Base-by-base conservation (phyloP, 2,888 invertebrate species). In the Brachyopa scutellaris region DNA sequence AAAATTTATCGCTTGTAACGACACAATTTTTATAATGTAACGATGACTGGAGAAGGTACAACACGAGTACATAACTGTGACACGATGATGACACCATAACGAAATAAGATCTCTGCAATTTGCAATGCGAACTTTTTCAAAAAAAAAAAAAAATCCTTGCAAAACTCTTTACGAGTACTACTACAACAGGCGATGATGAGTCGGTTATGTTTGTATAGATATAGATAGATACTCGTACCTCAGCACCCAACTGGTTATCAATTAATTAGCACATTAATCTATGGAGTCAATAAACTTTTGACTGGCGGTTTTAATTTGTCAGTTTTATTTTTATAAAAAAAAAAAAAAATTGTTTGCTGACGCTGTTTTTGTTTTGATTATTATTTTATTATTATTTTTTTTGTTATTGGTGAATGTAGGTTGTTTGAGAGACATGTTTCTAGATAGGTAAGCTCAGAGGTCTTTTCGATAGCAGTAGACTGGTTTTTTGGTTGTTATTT, bases 231-330 rank as follows among this genome's bases (percentile, higher is more conserved):
- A 36, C n/a, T 36, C 11, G 36, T 36, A 36, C 36, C 26, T 74
- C 40, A 51, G 47, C 62, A 45, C 23, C 62, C 53, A 80, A 82
- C 76, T 82, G 82, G 82, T 72, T 77, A 77, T 77, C 77, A 82
- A 76, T 66, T 82, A 64, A 82, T 82, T 82, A 82, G 70, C 82
- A 77, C 82, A 77, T 69, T 77, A 77, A 82, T 70, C 82, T 72
- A 77, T 33, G 82, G 66, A 77, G 82, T 77, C 82, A 82, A 82
- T 70, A 82, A 82, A 82, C 82, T 77, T 72, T 77, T 15, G 66
- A 66, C 57, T 80, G 51, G 57, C 55, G 55, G 36, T 45, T 72
- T 70, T 31, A 38, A 66, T 67, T 69, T 74, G 57, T 70, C 62
- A 47, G 57, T 70, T 64, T 64, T 66, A 49, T 70, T 77, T 77